These are phyloP conservation scores for Asbolus verrucosus DNA, from an alignment of 1,140 invertebrate species.

Conservation along the genomic window DNA sequence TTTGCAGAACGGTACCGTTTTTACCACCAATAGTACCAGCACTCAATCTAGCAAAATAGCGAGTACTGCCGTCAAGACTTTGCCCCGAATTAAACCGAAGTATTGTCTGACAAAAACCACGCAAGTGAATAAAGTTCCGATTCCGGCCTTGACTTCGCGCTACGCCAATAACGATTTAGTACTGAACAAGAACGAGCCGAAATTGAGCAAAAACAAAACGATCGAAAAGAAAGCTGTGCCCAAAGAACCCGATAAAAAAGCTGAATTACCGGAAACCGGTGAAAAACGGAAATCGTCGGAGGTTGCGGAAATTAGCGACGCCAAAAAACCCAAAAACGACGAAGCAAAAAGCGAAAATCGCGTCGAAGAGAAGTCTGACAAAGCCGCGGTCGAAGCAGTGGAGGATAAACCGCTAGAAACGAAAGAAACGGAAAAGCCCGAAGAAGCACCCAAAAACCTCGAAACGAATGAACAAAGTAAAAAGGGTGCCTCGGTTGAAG, in stretches of 20 bases:
- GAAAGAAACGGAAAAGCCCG: neutral
- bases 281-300: conserved; percentile 8
- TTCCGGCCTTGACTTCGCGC: conserved; percentile 71
- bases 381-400: neutral
- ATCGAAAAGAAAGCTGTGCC: conserved; percentile 36
- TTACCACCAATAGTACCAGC: no score
- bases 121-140: conserved; percentile 78
- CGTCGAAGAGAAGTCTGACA: neutral
- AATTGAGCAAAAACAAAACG: conserved; percentile 18
- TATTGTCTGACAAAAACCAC: conserved; percentile 70
- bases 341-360: neutral
- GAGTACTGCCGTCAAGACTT: conserved; percentile 23
- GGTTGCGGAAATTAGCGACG: neutral
- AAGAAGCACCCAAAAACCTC: no score
- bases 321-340: neutral
- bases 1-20: neutral
- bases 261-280: neutral
- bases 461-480: no score
- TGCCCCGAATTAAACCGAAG: conserved; percentile 56
- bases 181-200: conserved; percentile 31
- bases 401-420: neutral
- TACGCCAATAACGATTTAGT: conserved; percentile 56
- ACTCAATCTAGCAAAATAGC: conserved; percentile 14
- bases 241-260: conserved; percentile 20
- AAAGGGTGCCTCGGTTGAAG: no score